Evolutionary conservation across 2,113 vertebrate species (phyloP).

Genomic region (Erinaceus europaeus): DNA sequence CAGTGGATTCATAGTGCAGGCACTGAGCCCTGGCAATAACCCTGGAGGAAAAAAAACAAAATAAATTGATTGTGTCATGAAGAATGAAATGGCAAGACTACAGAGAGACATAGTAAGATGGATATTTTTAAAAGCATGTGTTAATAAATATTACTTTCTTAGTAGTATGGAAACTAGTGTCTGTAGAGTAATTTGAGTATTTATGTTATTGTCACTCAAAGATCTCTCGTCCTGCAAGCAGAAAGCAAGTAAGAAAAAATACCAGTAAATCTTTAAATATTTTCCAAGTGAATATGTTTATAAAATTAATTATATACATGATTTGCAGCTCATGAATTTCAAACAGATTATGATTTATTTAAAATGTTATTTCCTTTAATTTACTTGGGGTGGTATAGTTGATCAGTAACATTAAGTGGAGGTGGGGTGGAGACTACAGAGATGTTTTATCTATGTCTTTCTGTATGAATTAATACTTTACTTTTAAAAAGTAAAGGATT

Average conservation of each 20-base stretch:
- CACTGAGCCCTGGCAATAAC: too few species aligned
- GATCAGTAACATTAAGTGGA: neutral
- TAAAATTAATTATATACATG: neutral
- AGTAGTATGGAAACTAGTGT: too few species aligned
- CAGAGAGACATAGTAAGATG: neutral
- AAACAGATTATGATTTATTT: neutral
- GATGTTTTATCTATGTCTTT: too few species aligned
- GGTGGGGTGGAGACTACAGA: too few species aligned
- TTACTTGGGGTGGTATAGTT: neutral
- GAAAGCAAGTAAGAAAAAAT: neutral
- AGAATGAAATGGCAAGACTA: neutral
- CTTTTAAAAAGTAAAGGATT: too few species aligned
- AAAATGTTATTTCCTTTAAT: neutral
- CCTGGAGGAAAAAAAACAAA: too few species aligned
- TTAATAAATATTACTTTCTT: too few species aligned
- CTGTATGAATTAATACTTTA: too few species aligned
- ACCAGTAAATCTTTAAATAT: neutral
- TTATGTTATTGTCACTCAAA: neutral
- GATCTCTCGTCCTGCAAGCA: neutral
- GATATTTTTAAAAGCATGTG: too few species aligned
- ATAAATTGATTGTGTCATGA: neutral
- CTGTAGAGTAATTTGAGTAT: neutral
- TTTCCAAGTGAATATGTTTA: neutral
- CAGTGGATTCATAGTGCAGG: too few species aligned
- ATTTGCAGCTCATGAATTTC: neutral